phyloP scores from a whole-genome alignment of 2,888 invertebrate genomes.

The Nipponacmea schrenckii region DNA sequence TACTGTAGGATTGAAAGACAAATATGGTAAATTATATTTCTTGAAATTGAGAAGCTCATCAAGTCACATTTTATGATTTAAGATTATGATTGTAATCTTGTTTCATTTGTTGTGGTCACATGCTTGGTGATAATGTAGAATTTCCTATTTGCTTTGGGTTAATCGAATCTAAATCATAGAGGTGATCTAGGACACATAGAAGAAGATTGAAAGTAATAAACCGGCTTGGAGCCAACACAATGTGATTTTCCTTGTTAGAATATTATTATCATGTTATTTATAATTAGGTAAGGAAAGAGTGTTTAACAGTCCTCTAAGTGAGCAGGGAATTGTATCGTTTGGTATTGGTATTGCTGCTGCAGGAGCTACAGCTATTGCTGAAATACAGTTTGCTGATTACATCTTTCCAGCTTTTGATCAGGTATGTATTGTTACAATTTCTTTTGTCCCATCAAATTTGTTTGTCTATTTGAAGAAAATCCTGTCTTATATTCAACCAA shows the following conservation, averaged over 20 bases:
- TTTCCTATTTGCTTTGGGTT: too few relatives aligned
- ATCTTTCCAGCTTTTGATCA: conserved; percentile 99
- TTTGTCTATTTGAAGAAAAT: too few relatives aligned
- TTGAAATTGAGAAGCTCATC: not conserved
- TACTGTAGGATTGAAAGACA: conserved; percentile 89
- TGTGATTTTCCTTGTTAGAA: too few relatives aligned
- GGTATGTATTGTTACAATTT: conserved; percentile 70
- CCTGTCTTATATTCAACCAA: too few relatives aligned
- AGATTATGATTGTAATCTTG: not conserved
- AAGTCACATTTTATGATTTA: not conserved
- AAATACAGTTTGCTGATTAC: conserved; percentile 99
- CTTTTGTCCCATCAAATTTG: too few relatives aligned
- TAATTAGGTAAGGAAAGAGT: conserved; percentile 79
- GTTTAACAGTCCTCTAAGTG: conserved; percentile 83
- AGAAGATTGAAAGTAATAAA: too few relatives aligned
- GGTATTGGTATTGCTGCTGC: conserved; percentile 92
- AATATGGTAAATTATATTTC: conserved; percentile 76
- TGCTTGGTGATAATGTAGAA: too few relatives aligned
- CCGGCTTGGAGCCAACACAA: too few relatives aligned
- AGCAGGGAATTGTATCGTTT: conserved; percentile 86
- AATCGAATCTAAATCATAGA: too few relatives aligned
- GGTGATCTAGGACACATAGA: too few relatives aligned
- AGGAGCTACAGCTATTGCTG: conserved; percentile 94
- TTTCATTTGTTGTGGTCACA: too few relatives aligned
- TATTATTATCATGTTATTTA: too few relatives aligned